A percentile compares a stretch with the other conserved stretches of the same genome.
These are phyloP conservation scores for Patella caerulea DNA, from an alignment of 2,888 invertebrate genomes.

Conservation along the genomic window DNA sequence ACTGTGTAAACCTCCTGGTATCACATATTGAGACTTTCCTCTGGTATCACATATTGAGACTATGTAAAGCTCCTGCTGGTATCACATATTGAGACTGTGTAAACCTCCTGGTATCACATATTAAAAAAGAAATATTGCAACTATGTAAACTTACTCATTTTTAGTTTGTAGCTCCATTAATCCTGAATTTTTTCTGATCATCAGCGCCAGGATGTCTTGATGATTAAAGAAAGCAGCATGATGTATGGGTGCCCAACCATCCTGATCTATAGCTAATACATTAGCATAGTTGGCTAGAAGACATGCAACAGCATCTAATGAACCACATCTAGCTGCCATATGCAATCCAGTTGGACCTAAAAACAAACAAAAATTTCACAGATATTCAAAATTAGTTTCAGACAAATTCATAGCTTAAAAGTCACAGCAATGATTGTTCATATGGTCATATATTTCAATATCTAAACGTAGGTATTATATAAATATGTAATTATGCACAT, in stretches of 20 bases:
- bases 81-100: too few relatives aligned
- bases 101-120: not conserved
- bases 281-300: constrained; percentile 68
- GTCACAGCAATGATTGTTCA: too few relatives aligned
- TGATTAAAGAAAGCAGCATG: constrained; percentile 71
- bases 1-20: too few relatives aligned
- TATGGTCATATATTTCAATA: too few relatives aligned
- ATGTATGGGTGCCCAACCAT: constrained; percentile 71
- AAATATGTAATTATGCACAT: too few relatives aligned
- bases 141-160: constrained; percentile 61
- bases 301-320: constrained; percentile 68
- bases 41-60: too few relatives aligned
- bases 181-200: constrained; percentile 64
- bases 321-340: constrained; percentile 69
- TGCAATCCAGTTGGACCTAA: constrained; percentile 71
- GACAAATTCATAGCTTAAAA: too few relatives aligned
- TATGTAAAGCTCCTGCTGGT: too few relatives aligned
- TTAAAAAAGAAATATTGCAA: not conserved
- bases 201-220: constrained; percentile 62
- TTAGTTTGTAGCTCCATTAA: constrained; percentile 68
- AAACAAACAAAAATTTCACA: not conserved
- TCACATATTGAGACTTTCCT: too few relatives aligned
- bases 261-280: constrained; percentile 61
- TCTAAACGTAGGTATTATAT: too few relatives aligned
- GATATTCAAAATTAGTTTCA: too few relatives aligned